Evolutionary conservation across 2,797 vertebrate species (phyloP), one percentile per base, ranked within the genome.

Genomic region (Rousettus madagascariensis): DNA sequence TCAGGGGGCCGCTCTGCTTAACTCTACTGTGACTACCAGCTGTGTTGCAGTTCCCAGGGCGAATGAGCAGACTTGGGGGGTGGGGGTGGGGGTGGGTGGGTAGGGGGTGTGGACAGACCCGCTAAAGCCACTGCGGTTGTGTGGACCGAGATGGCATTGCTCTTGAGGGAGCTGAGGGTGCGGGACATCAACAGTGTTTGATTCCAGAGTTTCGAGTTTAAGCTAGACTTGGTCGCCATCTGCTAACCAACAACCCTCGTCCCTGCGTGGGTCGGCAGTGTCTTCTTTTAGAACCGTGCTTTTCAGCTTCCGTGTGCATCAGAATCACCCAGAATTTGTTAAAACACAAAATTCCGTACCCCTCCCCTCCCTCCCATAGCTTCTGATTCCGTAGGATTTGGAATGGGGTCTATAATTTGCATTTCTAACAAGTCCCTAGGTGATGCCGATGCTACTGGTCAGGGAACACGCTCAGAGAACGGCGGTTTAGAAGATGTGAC

Each of bases 1-100:
- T 91, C 91, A 13, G 4, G 93, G 75, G 95, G 46, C 12, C 5
- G 57, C 82, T 46, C 84, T 38, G 1, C 90, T 82, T 24, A 74
- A 59, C 71, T 80, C 86, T 33, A 0, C 41, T 0, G 1, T 30
- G 36, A 69, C 72, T 12, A 36, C n/a, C 38, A 59, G 55, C 26
- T 55, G 33, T 30, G 49, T 33, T 69, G 51, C 51, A 8, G 26
- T 91, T 74, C 79, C 86, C 86, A 68, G 69, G 82, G 57, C 63
- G 20, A 41, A 38, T n/a, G 30, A 51, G 26, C 5, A 15, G 65
- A 22, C 3, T 65, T 49, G 5, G 6, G 78, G 84, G 46, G n/a
- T n/a, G n/a, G n/a, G n/a, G n/a, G n/a, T n/a, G n/a, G n/a, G n/a
- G n/a, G n/a, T n/a, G n/a, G n/a, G n/a, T n/a, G n/a, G n/a, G n/a